Conservation (phyloP, 2,113 vertebrate species). For the Axis porcinus region DNA sequence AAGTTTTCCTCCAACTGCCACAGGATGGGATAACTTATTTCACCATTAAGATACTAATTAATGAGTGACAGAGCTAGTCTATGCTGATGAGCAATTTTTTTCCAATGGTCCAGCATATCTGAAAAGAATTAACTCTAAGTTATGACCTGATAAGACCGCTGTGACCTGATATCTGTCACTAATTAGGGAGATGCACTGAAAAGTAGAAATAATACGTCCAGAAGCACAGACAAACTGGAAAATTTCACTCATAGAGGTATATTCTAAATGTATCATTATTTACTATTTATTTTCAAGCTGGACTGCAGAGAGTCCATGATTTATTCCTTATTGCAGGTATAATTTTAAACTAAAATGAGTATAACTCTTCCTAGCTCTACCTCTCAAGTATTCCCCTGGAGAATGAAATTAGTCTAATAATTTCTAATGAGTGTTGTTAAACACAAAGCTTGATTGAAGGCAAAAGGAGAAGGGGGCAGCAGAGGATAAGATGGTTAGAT, state of each 20-base stretch:
- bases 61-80: neutral
- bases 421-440: neutral
- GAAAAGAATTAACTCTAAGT: neutral
- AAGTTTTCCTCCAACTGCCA: neutral
- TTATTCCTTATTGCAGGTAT: neutral
- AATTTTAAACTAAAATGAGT: slow-evolving; percentile 20
- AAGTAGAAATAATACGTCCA: neutral
- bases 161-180: neutral
- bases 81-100: neutral
- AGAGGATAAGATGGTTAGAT: neutral
- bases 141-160: neutral
- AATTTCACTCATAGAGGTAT: neutral
- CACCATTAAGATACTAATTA: neutral
- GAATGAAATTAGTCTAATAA: neutral
- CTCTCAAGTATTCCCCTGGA: neutral
- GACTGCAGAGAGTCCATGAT: neutral
- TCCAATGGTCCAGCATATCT: neutral
- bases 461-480: neutral
- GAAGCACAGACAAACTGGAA: neutral
- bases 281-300: neutral
- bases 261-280: neutral
- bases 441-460: neutral
- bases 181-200: neutral
- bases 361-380: neutral
- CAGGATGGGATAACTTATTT: neutral